Percentiles rank a stretch among this genome's conserved stretches.
Evolutionary conservation across 2,888 invertebrate species (phyloP).

Genomic region (Nemurella pictetii): DNA sequence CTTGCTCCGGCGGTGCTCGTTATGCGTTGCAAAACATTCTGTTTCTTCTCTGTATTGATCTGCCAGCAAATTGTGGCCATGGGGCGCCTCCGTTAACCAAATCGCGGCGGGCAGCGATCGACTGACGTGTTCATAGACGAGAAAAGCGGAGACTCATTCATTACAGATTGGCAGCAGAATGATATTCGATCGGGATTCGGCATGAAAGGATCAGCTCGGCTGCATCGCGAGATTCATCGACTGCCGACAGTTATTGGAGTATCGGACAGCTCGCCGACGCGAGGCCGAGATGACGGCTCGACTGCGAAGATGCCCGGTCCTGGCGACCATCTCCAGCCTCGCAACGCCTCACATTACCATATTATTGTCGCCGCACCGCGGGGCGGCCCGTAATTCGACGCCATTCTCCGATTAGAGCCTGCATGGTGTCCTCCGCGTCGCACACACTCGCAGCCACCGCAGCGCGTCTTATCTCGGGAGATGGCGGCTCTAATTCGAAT

Average conservation of each 20-base stretch:
- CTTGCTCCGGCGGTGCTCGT: neutral
- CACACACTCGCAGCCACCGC: neutral
- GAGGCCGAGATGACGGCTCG: neutral
- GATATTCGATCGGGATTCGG: neutral
- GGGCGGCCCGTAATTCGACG: neutral
- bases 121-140: neutral
- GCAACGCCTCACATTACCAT: neutral
- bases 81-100: neutral
- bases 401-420: neutral
- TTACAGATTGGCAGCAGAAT: neutral
- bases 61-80: neutral
- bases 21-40: neutral
- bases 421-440: too few relatives aligned
- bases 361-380: neutral
- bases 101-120: neutral
- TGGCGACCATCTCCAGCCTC: neutral
- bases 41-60: neutral
- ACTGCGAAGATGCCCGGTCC: neutral
- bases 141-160: neutral
- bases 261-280: neutral
- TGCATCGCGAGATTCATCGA: neutral
- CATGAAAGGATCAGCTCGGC: neutral
- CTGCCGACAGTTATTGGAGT: neutral
- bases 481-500: neutral
- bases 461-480: neutral